Percentiles rank a stretch among this genome's conserved stretches.
phyloP scores from a whole-genome alignment of 2,113 vertebrate genomes.

The Microcebus griseorufus region DNA sequence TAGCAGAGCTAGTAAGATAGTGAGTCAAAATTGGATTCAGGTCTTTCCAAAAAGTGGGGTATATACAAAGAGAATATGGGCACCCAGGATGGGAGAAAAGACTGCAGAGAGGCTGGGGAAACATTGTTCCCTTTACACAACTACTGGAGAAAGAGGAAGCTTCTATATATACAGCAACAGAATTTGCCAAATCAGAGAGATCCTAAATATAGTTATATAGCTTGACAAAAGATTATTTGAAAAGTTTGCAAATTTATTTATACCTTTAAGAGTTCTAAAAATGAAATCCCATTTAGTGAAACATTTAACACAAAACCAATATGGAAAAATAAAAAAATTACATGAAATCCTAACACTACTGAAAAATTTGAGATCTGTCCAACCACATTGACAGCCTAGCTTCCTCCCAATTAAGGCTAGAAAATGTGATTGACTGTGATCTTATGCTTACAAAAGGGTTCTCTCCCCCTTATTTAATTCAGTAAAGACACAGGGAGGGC shows the following conservation, averaged over 20 bases:
- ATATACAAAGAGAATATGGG: background rate
- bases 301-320: background rate
- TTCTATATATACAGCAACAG: background rate
- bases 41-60: background rate
- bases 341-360: background rate
- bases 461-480: background rate
- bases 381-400: background rate
- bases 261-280: slow-evolving; percentile 20
- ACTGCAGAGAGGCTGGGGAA: background rate
- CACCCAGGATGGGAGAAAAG: background rate
- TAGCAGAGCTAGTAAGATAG: background rate
- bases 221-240: background rate
- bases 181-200: background rate
- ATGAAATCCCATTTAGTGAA: slow-evolving; percentile 8
- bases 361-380: background rate
- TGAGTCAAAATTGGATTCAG: background rate
- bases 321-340: slow-evolving; percentile 13
- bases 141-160: background rate
- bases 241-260: background rate
- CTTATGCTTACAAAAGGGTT: background rate
- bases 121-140: background rate
- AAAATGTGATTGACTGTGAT: background rate
- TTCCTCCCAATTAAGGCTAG: background rate
- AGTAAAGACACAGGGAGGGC: background rate
- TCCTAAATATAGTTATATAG: background rate